Evolutionary conservation across 2,888 invertebrate genomes (phyloP).

Genomic region (Teleiodes luculella): DNA sequence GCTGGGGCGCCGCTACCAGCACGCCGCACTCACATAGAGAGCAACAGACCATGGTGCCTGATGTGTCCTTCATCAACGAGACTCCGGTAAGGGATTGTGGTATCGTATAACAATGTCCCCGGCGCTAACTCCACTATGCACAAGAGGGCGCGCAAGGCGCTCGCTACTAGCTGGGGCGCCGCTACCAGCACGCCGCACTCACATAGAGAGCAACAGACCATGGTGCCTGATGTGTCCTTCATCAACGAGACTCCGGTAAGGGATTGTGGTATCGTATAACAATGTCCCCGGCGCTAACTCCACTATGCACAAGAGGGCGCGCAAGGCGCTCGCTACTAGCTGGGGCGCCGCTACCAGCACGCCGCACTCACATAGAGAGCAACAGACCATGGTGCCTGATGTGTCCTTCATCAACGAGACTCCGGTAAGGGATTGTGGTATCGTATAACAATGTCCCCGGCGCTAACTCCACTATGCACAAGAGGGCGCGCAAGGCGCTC

Average conservation of each 20-base stretch:
- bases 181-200: conserved; percentile 62
- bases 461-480: too few relatives aligned
- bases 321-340: conserved; percentile 88
- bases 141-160: conserved; percentile 87
- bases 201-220: conserved; percentile 20
- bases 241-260: conserved; percentile 88
- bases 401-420: neutral
- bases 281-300: too few relatives aligned
- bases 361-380: conserved; percentile 39
- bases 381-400: conserved; percentile 3
- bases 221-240: conserved; percentile 82
- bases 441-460: too few relatives aligned
- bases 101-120: too few relatives aligned
- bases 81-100: conserved; percentile 81
- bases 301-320: conserved; percentile 70
- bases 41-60: conserved; percentile 61
- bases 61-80: conserved; percentile 85
- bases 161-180: conserved; percentile 84
- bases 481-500: conserved; percentile 87
- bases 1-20: conserved; percentile 79
- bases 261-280: conserved; percentile 19
- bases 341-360: conserved; percentile 80
- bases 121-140: too few relatives aligned
- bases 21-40: conserved; percentile 50
- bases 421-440: too few relatives aligned